These are phyloP conservation scores for Aradus depressus DNA, from an alignment of 2,888 invertebrate species.

Conservation along the genomic window DNA sequence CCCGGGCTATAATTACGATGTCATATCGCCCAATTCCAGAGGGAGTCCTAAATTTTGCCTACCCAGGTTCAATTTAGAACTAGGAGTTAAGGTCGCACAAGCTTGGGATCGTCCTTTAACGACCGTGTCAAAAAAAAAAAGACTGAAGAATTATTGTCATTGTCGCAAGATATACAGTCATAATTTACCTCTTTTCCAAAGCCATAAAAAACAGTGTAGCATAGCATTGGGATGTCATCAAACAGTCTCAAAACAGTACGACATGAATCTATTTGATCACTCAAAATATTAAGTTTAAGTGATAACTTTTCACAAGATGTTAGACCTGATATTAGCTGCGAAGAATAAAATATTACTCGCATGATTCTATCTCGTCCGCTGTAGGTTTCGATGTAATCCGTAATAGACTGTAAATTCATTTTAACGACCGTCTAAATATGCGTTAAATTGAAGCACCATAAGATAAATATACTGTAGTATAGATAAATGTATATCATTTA, in stretches of 20 bases:
- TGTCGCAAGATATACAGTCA: not conserved
- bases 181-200: slow-evolving; percentile 47
- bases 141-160: not conserved
- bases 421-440: too few species aligned
- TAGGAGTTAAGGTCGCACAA: too few species aligned
- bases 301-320: slow-evolving; percentile 45
- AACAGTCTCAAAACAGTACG: slow-evolving; percentile 67
- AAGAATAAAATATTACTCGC: slow-evolving; percentile 63
- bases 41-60: too few species aligned
- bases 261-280: slow-evolving; percentile 61
- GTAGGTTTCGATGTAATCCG: slow-evolving; percentile 51
- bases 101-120: not conserved
- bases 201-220: slow-evolving; percentile 60
- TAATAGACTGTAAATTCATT: slow-evolving; percentile 11
- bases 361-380: slow-evolving; percentile 76
- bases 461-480: too few species aligned
- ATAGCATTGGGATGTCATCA: slow-evolving; percentile 74
- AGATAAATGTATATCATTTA: too few species aligned
- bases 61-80: slow-evolving; percentile 8
- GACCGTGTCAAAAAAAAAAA: not conserved
- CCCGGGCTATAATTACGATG: too few species aligned
- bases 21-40: too few species aligned
- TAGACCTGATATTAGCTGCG: slow-evolving; percentile 58
- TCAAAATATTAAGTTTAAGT: slow-evolving; percentile 47
- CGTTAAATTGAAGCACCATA: too few species aligned